Base-by-base conservation (phyloP, 1,140 invertebrate genomes). In the Lutraria rhynchaena region DNA sequence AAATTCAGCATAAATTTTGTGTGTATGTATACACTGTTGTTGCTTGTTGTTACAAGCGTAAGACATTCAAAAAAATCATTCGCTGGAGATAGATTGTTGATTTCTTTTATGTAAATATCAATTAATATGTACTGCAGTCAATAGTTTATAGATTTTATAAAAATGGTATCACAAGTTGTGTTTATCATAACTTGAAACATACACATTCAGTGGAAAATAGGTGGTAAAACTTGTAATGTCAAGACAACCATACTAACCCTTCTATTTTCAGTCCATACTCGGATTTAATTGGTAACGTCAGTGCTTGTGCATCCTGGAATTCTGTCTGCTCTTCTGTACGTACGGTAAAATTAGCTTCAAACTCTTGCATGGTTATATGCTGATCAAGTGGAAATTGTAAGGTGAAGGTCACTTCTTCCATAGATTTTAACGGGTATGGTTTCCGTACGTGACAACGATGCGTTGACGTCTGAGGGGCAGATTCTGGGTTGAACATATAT, bases 331-430 rank as follows among this genome's bases (percentile, higher is more conserved):
- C 63, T 35, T 70, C 76, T 17, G 76, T 80, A 22, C 63, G 24
- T 46, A 80, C 76, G 24, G 76, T 46, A 29, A 80, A 80, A 55
- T 65, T 80, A 15, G 76, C 76, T 29, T 53, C 61, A 57, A 80
- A 80, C 49, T 80, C 49, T n/a, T 31, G 15, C 33, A 58, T 58
- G 27, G 55, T 70, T 1, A 57, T 33, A 19, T 77, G 31, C 1
- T 58, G 35, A 13, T 57, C 76, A 17, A 80, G 53, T 2, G 76
- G 76, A 60, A 80, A 58, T 29, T 67, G 44, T 19, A 80, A n/a
- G 0, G 44, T 65, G 55, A 58, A 69, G 11, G 76, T 67, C 35
- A 80, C 53, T 44, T 58, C 61, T 15, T 69, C 49, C 22, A 33
- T 58, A 7, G 35, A 53, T 80, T 57, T 57, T 13, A 80, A 33